Evolutionary conservation across 2,888 invertebrate genomes (phyloP), one percentile per base, ranked within the genome.

Genomic region (Pollenia griseotomentosa): DNA sequence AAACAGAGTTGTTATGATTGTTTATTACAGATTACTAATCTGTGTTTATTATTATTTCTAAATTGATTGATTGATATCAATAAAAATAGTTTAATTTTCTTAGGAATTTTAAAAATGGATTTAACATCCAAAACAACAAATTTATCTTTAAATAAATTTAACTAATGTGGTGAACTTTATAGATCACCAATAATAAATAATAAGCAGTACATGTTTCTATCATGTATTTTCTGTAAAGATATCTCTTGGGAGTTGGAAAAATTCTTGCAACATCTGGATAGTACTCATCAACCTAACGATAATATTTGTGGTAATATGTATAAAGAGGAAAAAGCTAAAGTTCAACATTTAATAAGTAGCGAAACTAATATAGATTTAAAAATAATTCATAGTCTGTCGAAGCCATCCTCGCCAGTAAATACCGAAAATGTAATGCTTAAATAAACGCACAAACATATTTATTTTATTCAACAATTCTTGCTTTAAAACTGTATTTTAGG

Each of bases 101-200:
- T 19, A 8, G 19, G 10, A n/a, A n/a, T n/a, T 4, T 9, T 5
- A 44, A 75, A 81, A 53, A 81, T 82, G 85, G 42, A 83, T 33
- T 63, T 63, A 42, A n/a, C 40, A 2, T 48, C 16, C 5, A 55
- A 40, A 19, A 40, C 19, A 57, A 57, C 7, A 42, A 0, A 16
- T 16, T 40, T 79, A 40, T 63, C 68, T 8, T 51, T 79, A 4
- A 61, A 80, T 11, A 81, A 77, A 61, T 83, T 73, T 55, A 68
- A 44, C 9, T 83, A 84, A 78, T 87, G 84, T 63, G 87, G 87
- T 44, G 70, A 81, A 66, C 44, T 87, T 55, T 87, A 81, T 63
- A 84, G 71, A 68, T 74, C 84, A 0, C 77, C 84, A 55, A 40
- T 14, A 23, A 51, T 74, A 51, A 84, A 48, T 48, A 73, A 87